A percentile compares a stretch with the other conserved stretches of the same genome.
These are phyloP conservation scores for Dynastes hyllus DNA, from an alignment of 2,888 invertebrate species.

Conservation along the genomic window DNA sequence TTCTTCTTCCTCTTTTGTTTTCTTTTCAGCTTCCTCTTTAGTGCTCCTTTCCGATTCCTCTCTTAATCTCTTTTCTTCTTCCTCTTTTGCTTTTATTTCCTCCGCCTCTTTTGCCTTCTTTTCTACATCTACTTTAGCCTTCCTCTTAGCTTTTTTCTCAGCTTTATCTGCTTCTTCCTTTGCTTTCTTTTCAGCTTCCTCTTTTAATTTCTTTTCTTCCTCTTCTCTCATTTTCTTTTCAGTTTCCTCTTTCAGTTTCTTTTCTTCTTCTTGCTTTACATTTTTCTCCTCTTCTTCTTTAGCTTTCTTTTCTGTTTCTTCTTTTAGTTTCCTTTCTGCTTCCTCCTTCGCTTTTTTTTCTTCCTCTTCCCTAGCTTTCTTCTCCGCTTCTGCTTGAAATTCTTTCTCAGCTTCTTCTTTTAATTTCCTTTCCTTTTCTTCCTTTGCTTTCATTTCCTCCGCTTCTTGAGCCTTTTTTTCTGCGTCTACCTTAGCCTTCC, in stretches of 20 bases:
- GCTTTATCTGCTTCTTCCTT: conserved; percentile 64
- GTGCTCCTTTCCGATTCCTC: conserved; percentile 53
- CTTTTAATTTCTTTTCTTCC: conserved; percentile 56
- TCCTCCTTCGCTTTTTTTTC: conserved; percentile 52
- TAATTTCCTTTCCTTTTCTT: conserved; percentile 54
- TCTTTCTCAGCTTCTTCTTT: conserved; percentile 56
- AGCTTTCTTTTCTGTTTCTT: conserved; percentile 64
- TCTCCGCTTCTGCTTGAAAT: conserved; percentile 56
- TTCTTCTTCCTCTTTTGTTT: conserved; percentile 49
- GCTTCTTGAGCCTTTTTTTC: conserved; percentile 59
- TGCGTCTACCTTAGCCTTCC: conserved; percentile 55
- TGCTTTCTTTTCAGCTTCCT: conserved; percentile 63
- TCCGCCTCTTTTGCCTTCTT: conserved; percentile 53
- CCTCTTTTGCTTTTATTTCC: conserved; percentile 50
- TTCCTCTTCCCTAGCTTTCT: conserved; percentile 52
- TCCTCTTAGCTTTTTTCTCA: conserved; percentile 60
- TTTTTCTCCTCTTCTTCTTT: conserved; percentile 64
- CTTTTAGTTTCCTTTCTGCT: conserved; percentile 56
- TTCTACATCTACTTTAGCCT: conserved; percentile 66
- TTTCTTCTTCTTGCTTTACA: conserved; percentile 64
- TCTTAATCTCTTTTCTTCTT: conserved; percentile 57
- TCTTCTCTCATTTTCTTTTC: conserved; percentile 59
- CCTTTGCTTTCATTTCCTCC: conserved; percentile 59
- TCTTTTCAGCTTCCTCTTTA: conserved; percentile 53
- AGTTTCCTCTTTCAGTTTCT: conserved; percentile 55